Evolutionary conservation across 1,140 invertebrate species (phyloP), one percentile per base, ranked within the genome.

Genomic region (Bombus haemorrhoidalis): DNA sequence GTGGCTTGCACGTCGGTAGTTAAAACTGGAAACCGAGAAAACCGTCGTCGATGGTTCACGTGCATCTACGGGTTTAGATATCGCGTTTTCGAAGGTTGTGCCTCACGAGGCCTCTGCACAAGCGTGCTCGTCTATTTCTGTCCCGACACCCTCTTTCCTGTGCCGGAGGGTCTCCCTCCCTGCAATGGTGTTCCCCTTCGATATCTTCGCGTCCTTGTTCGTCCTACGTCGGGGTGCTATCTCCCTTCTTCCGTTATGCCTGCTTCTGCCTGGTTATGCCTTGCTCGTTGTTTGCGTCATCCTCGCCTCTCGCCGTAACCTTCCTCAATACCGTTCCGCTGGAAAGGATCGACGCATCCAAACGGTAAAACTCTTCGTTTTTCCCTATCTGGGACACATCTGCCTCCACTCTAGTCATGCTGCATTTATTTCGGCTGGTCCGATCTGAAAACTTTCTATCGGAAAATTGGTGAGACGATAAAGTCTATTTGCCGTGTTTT

Each of bases 101-200:
- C 78, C 87, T 89, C 88, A 90, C 89, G 88, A 90, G 88, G 88
- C 89, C 83, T 81, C 80, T 75, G 77, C 84, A 86, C 87, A 87
- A 89, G 84, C 85, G 59, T 81, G 53, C 77, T 69, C 73, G 88
- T 90, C 90, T 92, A 92, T 92, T 92, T 92, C 85, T 89, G 91
- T 91, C 91, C 74, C 91, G 91, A 90, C 91, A 91, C 91, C 91
- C 91, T 92, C 91, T 92, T 92, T 92, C 91, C 91, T 92, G 91
- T 90, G 71, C 75, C 73, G 39, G 73, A 81, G 88, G 73, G 80
- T 81, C 57, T 68, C 81, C 77, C 81, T 76, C 79, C 72, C 43
- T 22, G 66, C 15, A 32, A 37, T 39, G 6, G 39, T 32, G 73
- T 73, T 76, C 84, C 90, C 74, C 62, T 83, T 68, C 76, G 89